phyloP scores from a whole-genome alignment of 2,113 vertebrate species.

The Tupaia tana region DNA sequence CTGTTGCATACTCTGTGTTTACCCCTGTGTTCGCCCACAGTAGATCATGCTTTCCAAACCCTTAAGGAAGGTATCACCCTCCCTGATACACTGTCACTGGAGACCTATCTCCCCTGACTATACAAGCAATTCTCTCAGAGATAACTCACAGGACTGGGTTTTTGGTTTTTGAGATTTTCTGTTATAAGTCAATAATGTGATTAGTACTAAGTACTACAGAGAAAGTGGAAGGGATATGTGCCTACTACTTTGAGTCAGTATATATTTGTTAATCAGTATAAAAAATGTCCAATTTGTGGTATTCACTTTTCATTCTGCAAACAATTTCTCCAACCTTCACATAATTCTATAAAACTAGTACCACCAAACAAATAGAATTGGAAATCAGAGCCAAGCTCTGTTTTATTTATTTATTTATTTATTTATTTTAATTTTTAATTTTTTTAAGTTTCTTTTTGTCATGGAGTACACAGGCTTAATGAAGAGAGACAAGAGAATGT shows the following conservation, averaged over 20 bases:
- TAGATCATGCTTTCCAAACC: not conserved
- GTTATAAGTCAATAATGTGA: not conserved
- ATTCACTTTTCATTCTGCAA: not conserved
- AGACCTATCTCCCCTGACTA: not conserved
- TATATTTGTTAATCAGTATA: not conserved
- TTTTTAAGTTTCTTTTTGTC: no score
- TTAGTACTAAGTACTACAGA: not conserved
- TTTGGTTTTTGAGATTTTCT: not conserved
- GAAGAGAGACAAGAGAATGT: no score
- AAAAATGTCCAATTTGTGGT: not conserved
- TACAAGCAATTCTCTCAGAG: not conserved
- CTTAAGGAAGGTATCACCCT: not conserved
- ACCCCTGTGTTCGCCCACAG: fast-evolving
- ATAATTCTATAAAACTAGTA: not conserved
- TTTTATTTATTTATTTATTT: not conserved
- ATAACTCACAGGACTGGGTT: not conserved
- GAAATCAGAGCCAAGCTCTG: not conserved
- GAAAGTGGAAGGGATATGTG: not conserved
- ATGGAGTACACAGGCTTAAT: no score
- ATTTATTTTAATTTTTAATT: no score
- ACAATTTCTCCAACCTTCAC: not conserved
- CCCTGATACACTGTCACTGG: not conserved
- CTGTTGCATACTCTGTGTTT: fast-evolving
- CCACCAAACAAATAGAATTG: not conserved
- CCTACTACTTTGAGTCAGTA: not conserved